phyloP scores from a whole-genome alignment of 1,140 invertebrate species.

The Cataglyphis hispanica region DNA sequence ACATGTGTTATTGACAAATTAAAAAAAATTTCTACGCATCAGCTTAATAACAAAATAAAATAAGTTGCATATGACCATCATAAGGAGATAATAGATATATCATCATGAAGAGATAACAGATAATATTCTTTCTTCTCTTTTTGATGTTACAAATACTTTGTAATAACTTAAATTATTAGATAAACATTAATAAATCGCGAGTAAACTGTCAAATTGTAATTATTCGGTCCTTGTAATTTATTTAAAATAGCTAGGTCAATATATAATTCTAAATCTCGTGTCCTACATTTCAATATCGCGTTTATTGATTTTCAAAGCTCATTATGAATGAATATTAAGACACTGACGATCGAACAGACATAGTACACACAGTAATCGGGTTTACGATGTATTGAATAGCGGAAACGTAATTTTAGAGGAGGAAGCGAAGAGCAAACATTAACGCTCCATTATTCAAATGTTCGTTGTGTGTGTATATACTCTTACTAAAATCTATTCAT shows the following conservation, averaged over 20 bases:
- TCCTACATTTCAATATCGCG: background rate
- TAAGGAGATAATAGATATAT: background rate
- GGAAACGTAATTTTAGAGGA: background rate
- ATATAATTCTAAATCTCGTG: background rate
- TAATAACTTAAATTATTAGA: background rate
- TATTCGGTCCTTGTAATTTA: slow-evolving; percentile 14
- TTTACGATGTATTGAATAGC: slow-evolving; percentile 1
- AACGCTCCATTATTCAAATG: background rate
- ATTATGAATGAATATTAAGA: slow-evolving; percentile 39
- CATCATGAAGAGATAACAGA: background rate
- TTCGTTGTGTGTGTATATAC: background rate
- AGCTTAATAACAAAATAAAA: slow-evolving; percentile 22
- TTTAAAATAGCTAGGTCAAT: background rate
- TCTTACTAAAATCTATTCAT: slow-evolving; percentile 33
- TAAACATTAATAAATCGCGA: background rate
- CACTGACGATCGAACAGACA: slow-evolving; percentile 46
- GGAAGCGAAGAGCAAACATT: background rate
- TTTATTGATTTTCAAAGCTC: background rate
- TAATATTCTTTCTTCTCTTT: background rate
- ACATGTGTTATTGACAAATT: background rate
- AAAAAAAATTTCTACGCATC: background rate
- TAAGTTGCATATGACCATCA: background rate
- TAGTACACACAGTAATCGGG: background rate
- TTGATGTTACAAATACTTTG: background rate
- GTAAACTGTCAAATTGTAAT: background rate